Conservation (phyloP, 1,140 invertebrate species). For the Lordiphosa clarofinis region DNA sequence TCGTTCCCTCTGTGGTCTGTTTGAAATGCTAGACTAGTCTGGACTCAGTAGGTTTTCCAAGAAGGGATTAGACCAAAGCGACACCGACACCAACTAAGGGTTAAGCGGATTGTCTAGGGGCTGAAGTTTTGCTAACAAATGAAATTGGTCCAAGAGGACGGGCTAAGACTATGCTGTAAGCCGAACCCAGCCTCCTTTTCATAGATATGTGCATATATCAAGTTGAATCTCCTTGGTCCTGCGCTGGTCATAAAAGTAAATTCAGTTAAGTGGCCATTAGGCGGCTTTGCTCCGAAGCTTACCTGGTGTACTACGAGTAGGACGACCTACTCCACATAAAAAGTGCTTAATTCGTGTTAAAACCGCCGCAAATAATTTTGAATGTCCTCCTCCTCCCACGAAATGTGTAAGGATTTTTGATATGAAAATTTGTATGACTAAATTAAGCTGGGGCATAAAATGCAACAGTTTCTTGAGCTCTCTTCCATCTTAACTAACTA, state of each 20-base stretch:
- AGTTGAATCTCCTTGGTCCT: conserved; percentile 29
- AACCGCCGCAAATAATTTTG: conserved; percentile 49
- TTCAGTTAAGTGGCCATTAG: conserved; percentile 64
- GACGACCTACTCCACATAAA: conserved; percentile 29
- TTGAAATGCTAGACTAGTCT: conserved; percentile 44
- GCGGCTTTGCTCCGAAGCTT: conserved; percentile 37
- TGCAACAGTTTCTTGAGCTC: conserved; percentile 35
- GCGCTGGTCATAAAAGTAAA: conserved; percentile 49
- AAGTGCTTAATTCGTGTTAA: conserved; percentile 53
- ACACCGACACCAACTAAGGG: conserved; percentile 31
- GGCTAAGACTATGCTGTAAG: conserved; percentile 14
- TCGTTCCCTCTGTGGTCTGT: conserved; percentile 2
- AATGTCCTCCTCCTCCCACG: conserved; percentile 15
- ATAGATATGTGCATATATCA: conserved; percentile 17
- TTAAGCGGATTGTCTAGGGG: conserved; percentile 56
- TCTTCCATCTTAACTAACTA: too few species aligned
- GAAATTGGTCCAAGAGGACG: conserved; percentile 33
- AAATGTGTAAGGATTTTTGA: conserved; percentile 3
- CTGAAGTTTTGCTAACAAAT: conserved; percentile 43
- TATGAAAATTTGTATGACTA: conserved; percentile 60
- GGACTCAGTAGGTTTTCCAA: conserved; percentile 14
- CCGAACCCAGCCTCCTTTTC: conserved; percentile 4
- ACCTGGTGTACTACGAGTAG: conserved; percentile 12
- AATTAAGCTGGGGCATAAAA: conserved; percentile 64
- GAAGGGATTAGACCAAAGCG: conserved; percentile 17